Evolutionary conservation across 2,113 vertebrate species (phyloP).

Genomic region (Athene noctua): DNA sequence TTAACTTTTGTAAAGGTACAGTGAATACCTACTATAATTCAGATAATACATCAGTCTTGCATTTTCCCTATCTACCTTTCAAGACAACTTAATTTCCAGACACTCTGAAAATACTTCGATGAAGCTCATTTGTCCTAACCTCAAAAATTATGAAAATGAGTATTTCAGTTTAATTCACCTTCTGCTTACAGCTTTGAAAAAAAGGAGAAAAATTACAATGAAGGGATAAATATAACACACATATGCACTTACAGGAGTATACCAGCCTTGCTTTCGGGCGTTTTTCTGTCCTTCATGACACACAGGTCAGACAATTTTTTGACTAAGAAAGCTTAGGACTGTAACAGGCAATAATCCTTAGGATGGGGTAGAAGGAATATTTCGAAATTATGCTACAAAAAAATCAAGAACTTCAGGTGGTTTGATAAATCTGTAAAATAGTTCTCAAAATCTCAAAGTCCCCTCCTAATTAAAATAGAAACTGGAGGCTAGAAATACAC

Average conservation of each 20-base stretch:
- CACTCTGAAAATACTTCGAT: not conserved
- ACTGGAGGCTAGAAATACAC: not conserved
- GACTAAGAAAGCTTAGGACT: not conserved
- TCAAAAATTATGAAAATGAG: not conserved
- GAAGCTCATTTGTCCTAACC: not conserved
- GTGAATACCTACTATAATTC: conserved; percentile 8
- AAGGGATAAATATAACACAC: not conserved
- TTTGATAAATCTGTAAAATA: not conserved
- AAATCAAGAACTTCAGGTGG: not conserved
- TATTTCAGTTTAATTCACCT: not conserved
- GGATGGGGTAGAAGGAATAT: not conserved
- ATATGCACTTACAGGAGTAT: not conserved
- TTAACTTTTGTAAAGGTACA: conserved; percentile 8
- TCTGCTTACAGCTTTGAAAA: not conserved
- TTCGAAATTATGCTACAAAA: not conserved
- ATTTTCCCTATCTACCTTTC: not conserved
- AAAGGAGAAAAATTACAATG: not conserved
- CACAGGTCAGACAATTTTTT: not conserved
- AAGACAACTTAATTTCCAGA: not conserved
- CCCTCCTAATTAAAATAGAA: not conserved
- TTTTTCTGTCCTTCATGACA: not conserved
- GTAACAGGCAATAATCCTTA: not conserved
- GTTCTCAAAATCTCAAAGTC: not conserved
- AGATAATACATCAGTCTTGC: not conserved
- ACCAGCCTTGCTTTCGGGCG: not conserved